phyloP scores from a whole-genome alignment of 1,140 invertebrate species.

The Brachionus plicatilis region DNA sequence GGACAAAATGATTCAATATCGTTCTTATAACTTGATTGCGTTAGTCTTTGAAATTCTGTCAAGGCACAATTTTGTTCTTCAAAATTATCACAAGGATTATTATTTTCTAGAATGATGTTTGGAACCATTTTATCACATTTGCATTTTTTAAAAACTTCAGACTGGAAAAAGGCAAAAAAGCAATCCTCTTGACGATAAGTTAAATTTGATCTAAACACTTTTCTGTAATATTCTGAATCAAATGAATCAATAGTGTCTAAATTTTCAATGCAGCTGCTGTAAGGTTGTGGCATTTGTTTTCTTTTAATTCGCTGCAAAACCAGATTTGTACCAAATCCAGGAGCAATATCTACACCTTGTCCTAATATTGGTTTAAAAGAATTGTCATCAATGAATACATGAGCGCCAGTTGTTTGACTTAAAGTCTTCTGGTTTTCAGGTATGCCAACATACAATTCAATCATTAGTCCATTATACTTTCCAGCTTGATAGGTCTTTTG shows the following conservation, averaged over 20 bases:
- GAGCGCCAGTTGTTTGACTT: not conserved
- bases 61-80: not conserved
- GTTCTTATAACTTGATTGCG: not conserved
- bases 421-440: not conserved
- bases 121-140: not conserved
- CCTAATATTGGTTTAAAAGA: not conserved
- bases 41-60: not conserved
- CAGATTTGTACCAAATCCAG: not conserved
- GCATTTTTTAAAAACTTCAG: not conserved
- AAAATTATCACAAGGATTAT: not conserved
- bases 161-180: not conserved
- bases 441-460: constrained; percentile 9
- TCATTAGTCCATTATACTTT: not conserved
- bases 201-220: not conserved
- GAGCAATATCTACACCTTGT: not conserved
- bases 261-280: not conserved
- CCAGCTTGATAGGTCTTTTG: not conserved
- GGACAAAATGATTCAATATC: not conserved
- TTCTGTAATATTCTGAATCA: not conserved
- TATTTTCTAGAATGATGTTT: not conserved
- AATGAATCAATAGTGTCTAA: not conserved
- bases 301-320: not conserved
- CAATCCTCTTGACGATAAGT: not conserved
- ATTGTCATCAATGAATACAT: not conserved
- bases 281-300: not conserved